Evolutionary conservation across 2,113 vertebrate genomes (phyloP), one percentile per base, ranked within the genome.

Genomic region (Ibidorhyncha struthersii): DNA sequence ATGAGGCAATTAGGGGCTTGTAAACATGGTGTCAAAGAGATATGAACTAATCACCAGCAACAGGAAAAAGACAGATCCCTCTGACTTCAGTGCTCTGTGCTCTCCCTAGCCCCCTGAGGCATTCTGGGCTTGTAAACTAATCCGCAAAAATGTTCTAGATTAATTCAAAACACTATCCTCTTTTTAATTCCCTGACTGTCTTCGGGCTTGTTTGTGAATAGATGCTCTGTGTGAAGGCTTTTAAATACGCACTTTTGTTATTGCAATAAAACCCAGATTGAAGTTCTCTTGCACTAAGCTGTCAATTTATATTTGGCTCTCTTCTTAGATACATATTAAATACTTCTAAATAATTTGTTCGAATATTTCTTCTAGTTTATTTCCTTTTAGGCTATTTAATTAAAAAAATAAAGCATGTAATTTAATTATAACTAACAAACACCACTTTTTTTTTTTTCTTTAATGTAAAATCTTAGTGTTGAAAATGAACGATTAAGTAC

Each of bases 1-100:
- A 98, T 97, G 96, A 98, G 96, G 95, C 95, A 97, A 97, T 98
- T 98, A 98, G 96, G 96, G 96, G 87, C 96, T 97, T 97, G 97
- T 97, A 97, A 96, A 97, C 97, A 97, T 94, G 89, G 97, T 97
- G 97, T 97, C 97, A 96, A 96, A 93, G 95, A 97, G 97, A 97
- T 96, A 97, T 97, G 96, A 97, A 95, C 96, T 98, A 97, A 97
- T 97, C 95, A 95, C 90, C 73, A 97, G 82, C 69, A 96, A 97
- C 83, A 96, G 97, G 95, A 96, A 97, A 97, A 98, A 97, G 95
- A 93, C 92, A 94, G 96, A 97, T 97, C 95, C 92, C 38, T 96
- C 96, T 89, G 96, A 94, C 90, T 96, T 96, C 90, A 96, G 90
- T 95, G 83, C 93, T 94, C 91, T 79, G 45, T 0, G 6, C 88